Evolutionary conservation across 2,888 invertebrate species (phyloP), one percentile per base, ranked within the genome.

Genomic region (Argynnis bischoffii): DNA sequence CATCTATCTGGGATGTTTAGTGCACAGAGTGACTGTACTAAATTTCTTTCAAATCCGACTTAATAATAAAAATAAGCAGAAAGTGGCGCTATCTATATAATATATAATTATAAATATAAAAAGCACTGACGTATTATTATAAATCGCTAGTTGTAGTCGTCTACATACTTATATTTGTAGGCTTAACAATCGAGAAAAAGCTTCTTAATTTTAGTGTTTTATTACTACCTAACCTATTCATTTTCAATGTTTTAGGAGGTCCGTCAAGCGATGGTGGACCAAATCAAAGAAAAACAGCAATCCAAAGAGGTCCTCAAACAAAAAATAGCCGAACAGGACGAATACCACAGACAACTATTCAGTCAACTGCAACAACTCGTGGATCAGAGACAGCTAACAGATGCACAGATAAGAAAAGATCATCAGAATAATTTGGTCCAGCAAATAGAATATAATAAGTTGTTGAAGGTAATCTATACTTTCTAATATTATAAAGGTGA

Each of bases 361-460:
- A 57, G 55, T 0, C 90, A 91, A 64, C 60, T 86, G n/a, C 61
- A 84, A 0, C 73, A 81, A 50, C 72, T 90, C 16, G 78, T 78
- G 1, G 73, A 75, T 0, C 78, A 86, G 53, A 85, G 83, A 69
- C 72, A 83, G 6, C 35, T 81, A 1, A 80, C 80, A 0, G 85
- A 89, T 6, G 85, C 84, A 0, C 79, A 83, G 61, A 72, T 64
- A 0, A 78, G 81, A 73, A 88, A 85, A 72, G 56, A 76, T 3
- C 80, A 86, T 35, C 88, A 89, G 72, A 66, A 69, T 2, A 75
- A 88, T 3, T 61, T 91, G 48, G 13, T 82, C 5, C 74, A 84
- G 0, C 91, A 91, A 76, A 90, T 90, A 0, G 83, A 86, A 41
- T 90, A 91, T 60, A 90, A 85, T 59, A 83, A 84, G n/a, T 64